phyloP scores from a whole-genome alignment of 1,140 invertebrate species.

The Rhopalosiphum padi region DNA sequence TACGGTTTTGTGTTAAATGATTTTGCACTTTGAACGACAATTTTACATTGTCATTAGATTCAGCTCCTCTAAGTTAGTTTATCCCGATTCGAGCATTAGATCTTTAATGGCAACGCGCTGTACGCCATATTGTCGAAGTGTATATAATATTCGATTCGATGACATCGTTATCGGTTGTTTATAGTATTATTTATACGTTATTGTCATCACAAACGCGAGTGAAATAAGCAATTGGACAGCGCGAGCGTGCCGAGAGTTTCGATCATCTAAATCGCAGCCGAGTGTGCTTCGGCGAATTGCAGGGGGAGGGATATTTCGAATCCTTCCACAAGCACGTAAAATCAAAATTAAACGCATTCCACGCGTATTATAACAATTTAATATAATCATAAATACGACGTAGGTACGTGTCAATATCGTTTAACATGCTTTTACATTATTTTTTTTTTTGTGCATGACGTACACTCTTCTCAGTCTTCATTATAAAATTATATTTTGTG shows the following conservation, averaged over 20 bases:
- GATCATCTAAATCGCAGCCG: not conserved
- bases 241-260: not conserved
- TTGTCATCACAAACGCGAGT: not conserved
- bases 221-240: constrained; percentile 3
- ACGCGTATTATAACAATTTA: not conserved
- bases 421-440: not conserved
- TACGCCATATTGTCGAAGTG: not conserved
- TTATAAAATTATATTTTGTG: not conserved
- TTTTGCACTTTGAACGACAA: not conserved
- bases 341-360: constrained; percentile 1
- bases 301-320: not conserved
- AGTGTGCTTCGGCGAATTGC: not conserved
- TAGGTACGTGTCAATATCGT: not conserved
- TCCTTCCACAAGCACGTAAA: not conserved
- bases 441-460: not conserved
- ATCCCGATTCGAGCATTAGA: not conserved
- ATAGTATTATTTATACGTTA: constrained; percentile 4
- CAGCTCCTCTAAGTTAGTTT: not conserved
- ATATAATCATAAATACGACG: not conserved
- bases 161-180: not conserved
- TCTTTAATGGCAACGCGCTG: not conserved
- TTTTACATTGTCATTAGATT: not conserved
- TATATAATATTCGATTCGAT: not conserved
- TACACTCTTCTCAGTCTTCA: not conserved
- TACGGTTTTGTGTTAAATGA: not conserved